A percentile compares a stretch with the other conserved stretches of the same genome.
phyloP scores from a whole-genome alignment of 2,797 vertebrate genomes.

The Novumbra hubbsi region DNA sequence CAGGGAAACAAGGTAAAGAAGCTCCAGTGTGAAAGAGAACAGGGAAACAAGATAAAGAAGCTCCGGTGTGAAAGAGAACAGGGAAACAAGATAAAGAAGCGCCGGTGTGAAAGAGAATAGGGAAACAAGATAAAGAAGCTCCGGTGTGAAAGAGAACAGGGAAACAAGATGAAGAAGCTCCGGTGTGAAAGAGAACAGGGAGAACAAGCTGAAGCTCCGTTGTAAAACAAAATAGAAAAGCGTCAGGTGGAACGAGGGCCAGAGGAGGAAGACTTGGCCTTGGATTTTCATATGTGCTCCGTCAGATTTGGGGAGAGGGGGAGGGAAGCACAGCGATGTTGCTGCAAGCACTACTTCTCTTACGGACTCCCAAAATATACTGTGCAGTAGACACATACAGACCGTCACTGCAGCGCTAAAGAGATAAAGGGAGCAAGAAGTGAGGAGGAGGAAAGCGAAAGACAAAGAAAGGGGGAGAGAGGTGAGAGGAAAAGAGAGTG shows the following conservation, averaged over 20 bases:
- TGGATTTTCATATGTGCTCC: conserved; percentile 28
- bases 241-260: background rate
- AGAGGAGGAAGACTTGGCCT: conserved; percentile 4
- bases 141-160: background rate
- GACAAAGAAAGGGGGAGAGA: background rate
- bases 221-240: background rate
- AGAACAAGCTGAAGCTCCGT: too few relatives aligned
- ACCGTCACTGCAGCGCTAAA: background rate
- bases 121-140: too few relatives aligned
- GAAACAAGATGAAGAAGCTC: too few relatives aligned
- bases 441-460: background rate
- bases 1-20: too few relatives aligned
- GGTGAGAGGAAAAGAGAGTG: background rate
- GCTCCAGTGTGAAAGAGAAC: background rate
- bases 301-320: conserved; percentile 26
- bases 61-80: background rate
- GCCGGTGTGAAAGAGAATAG: too few relatives aligned
- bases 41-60: background rate
- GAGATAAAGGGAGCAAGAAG: background rate
- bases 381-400: background rate
- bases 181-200: too few relatives aligned
- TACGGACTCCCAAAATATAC: background rate
- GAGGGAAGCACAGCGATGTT: conserved; percentile 20
- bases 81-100: background rate
- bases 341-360: conserved; percentile 31